Evolutionary conservation across 2,888 invertebrate species (phyloP), one percentile per base, ranked within the genome.

Genomic region (Oscheius sp.): DNA sequence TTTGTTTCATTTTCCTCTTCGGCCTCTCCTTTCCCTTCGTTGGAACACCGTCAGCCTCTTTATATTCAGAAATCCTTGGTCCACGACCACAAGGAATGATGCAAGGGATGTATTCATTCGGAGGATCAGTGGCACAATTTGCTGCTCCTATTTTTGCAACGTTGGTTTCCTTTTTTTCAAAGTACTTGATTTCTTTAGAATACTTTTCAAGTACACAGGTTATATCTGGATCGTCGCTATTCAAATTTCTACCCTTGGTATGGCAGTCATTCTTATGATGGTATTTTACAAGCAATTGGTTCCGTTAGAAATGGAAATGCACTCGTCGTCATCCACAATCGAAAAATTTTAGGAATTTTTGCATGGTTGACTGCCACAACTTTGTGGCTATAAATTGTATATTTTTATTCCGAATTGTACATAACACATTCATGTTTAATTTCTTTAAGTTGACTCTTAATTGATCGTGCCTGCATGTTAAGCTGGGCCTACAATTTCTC

Each of bases 31-130:
- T 74, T 28, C 76, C 76, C 26, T 76, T 72, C 28, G 72, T 74
- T 33, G 71, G 67, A 57, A 68, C 74, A 0, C 76, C 76, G 0
- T 70, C 73, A 1, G 74, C 68, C 1, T 68, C 76, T 1, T 50
- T 76, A 6, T 76, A 70, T 57, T 71, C 76, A 20, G 74, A 76
- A 36, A 63, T 76, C 47, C 30, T 76, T 26, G 76, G 76, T 0
- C 76, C 76, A 38, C 32, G 76, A n/a, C 66, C 67, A 36, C 75
- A 73, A 64, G 78, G 78, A 54, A 70, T 61, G n/a, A 78, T 78
- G 78, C 78, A 78, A 54, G 78, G 78, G 44, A 36, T 78, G 51
- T 75, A 72, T 66, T 71, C 75, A 33, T 76, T 76, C 17, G 74
- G 74, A 26, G 78, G 76, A 20, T 74, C 74, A 51, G 50, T 73